Base-by-base conservation (phyloP, 37 sponge, comb jelly and placozoan species). In the Haliclona indistincta region DNA sequence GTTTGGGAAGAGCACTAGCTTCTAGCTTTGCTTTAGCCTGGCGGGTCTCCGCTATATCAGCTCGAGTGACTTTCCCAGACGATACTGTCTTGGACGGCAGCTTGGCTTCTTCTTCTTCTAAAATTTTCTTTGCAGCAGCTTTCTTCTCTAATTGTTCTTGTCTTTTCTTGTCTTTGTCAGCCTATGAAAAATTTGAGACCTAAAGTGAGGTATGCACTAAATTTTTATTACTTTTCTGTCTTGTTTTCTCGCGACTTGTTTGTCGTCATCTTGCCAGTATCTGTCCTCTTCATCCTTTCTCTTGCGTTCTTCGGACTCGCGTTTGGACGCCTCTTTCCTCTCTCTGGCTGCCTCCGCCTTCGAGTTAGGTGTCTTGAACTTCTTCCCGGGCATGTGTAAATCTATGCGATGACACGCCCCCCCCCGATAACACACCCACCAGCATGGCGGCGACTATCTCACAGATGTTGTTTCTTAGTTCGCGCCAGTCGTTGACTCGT, bases 241-340 rank as follows among this genome's bases (percentile, higher is more conserved):
- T 67, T 83, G 76, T 70, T 95, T 99, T 64, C 85, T 95, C 43
- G 71, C 54, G 0, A 69, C 76, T 13, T 76, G 67, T 63, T 95
- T 95, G 56, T 95, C 94, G 38, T 94, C 93, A 43, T 99, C 99
- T 63, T 62, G 70, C 99, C 99, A 99, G 56, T 80, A 83, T 10
- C 49, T 92, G 22, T 99, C 99, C 43, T 93, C 94, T 26, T 82
- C 82, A 36, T 77, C 92, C 37, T 56, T 65, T 40, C 52, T 73
- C 34, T 77, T 89, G 34, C 81, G 81, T 26, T 79, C 83, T 3
- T 78, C 83, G 4, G 61, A 68, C 26, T 44, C 86, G 7, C 65
- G 39, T 63, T 78, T 90, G 33, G 81, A 72, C 0, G 86, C 89
- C 3, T 69, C 79, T 42, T 86, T 90, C 62, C 90, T 79, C 69